Evolutionary conservation across 2,888 invertebrate species (phyloP).

Genomic region (Subacronicta megacephala): DNA sequence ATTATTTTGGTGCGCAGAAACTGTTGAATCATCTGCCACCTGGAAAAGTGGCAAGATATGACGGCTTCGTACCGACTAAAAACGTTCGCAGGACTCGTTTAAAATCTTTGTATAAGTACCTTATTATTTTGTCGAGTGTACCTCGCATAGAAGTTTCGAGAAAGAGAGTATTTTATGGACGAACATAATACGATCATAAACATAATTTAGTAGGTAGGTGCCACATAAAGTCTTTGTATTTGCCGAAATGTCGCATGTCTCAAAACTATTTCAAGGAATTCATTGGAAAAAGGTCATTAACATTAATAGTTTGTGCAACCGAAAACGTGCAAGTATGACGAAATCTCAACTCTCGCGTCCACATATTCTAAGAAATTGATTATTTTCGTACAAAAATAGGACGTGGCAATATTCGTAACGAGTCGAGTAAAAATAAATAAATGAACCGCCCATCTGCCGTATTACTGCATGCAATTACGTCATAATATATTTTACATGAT

Average conservation of each 20-base stretch:
- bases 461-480: constrained; percentile 46
- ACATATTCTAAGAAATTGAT: constrained; percentile 56
- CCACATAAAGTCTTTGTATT: too few species aligned
- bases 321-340: constrained; percentile 33
- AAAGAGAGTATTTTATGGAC: too few species aligned
- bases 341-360: constrained; percentile 35
- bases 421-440: constrained; percentile 54
- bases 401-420: constrained; percentile 50
- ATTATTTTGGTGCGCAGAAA: too few species aligned
- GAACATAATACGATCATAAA: too few species aligned
- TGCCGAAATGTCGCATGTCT: neutral
- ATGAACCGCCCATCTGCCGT: constrained; percentile 49
- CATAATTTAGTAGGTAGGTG: too few species aligned
- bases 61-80: too few species aligned
- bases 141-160: too few species aligned
- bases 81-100: too few species aligned
- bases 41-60: too few species aligned
- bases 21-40: too few species aligned
- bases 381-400: constrained; percentile 60
- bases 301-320: constrained; percentile 13
- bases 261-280: neutral
- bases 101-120: too few species aligned
- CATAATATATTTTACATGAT: constrained; percentile 38
- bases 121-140: too few species aligned
- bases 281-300: constrained; percentile 20